phyloP scores from a whole-genome alignment of 2,888 invertebrate species.

The Cheilosia scutellata region DNA sequence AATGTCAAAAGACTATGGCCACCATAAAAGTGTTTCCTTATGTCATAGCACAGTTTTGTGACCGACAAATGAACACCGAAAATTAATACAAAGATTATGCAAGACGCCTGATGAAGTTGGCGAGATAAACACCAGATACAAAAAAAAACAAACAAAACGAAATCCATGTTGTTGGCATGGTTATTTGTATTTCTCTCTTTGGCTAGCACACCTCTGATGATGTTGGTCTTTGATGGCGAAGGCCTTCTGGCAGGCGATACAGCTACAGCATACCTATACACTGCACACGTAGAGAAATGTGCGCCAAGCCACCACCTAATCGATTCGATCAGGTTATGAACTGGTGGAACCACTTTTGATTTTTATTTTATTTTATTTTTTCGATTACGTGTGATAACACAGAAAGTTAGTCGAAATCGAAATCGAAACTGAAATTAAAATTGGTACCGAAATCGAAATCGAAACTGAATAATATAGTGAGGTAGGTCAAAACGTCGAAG shows the following conservation, averaged over 20 bases:
- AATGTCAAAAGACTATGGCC: slow-evolving; percentile 12
- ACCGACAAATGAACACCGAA: slow-evolving; percentile 37
- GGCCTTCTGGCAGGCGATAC: slow-evolving; percentile 7
- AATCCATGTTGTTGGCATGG: slow-evolving; percentile 36
- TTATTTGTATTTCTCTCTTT: slow-evolving; percentile 26
- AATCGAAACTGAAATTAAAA: neutral
- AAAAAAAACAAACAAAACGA: neutral
- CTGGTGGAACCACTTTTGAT: slow-evolving; percentile 39
- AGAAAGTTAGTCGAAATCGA: slow-evolving; percentile 9
- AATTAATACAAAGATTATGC: slow-evolving; percentile 40
- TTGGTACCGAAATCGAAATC: neutral
- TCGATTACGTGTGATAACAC: slow-evolving; percentile 20
- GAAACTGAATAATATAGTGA: slow-evolving; percentile 16
- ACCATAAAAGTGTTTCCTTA: slow-evolving; percentile 17
- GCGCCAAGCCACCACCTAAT: slow-evolving; percentile 7
- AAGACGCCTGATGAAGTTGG: slow-evolving; percentile 18
- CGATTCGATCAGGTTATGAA: slow-evolving; percentile 27
- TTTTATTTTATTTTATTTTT: slow-evolving; percentile 22
- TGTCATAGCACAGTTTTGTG: slow-evolving; percentile 45
- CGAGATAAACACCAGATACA: slow-evolving; percentile 4
- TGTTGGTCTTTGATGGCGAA: slow-evolving; percentile 15
- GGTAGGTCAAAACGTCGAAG: slow-evolving; percentile 30
- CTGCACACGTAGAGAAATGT: neutral
- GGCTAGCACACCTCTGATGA: slow-evolving; percentile 1
- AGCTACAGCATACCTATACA: neutral